Evolutionary conservation across 2,888 invertebrate species (phyloP), one percentile per base, ranked within the genome.

Genomic region (Eulithis testata): DNA sequence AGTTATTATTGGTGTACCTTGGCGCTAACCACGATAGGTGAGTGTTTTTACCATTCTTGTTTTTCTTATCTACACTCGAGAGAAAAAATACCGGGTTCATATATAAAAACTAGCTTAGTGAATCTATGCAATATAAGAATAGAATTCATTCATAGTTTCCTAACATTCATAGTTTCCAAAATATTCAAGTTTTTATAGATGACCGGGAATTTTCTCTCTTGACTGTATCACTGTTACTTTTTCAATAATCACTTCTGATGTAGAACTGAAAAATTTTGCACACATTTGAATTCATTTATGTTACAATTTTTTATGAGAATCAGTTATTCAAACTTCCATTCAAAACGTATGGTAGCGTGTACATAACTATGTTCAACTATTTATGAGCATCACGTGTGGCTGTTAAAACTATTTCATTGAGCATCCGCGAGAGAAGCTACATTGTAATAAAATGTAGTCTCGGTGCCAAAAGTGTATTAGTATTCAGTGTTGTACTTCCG

Each of bases 1-100:
- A 98, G 99, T 94, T 98, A 98, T 92, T 99, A 99, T 93, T 99
- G 99, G 98, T 99, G 99, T 89, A 98, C 98, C 77, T 93, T 99
- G 88, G 98, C 98, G 78, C 94, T 99, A 75, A 99, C 99, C 64
- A 98, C 98, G 72, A 98, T 99, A 85, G 99, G 99, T 82, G 87
- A 95, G 93, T 92, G 54, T 44, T 63, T 66, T 40, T 62, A 54
- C 7, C n/a, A 40, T 37, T 31, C 7, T 58, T 49, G 14, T 21
- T 47, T 21, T 61, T 21, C 2, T 21, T 21, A 21, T 21, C 21
- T 21, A 21, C 21, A 21, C 21, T 21, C 21, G 21, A 21, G 21
- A 21, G 21, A 21, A 21, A 21, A 21, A 21, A 21, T 21, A 21
- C 21, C 21, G 21, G 21, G 21, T 21, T 21, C 21, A 21, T 21